phyloP scores from a whole-genome alignment of 2,113 vertebrate species.

The Muscicapa adusta region DNA sequence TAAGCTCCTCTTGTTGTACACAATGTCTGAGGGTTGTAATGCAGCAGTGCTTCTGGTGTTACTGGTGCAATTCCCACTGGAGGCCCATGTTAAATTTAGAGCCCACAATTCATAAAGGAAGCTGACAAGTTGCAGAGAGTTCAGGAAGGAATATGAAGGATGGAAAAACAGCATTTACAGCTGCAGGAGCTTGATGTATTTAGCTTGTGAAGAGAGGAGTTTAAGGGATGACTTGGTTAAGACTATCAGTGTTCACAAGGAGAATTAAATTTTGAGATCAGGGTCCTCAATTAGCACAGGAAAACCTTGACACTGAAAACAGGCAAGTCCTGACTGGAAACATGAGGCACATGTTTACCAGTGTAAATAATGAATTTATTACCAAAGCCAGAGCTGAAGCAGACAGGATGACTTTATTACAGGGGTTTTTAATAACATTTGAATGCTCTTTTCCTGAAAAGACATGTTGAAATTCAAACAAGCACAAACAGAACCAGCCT shows the following conservation, averaged over 20 bases:
- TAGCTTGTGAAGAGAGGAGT: not conserved
- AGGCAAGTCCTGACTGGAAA: not conserved
- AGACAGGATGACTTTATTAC: not conserved
- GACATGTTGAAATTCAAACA: not conserved
- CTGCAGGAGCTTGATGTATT: not conserved
- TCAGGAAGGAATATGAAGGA: not conserved
- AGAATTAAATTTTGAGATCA: not conserved
- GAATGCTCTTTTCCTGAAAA: not conserved
- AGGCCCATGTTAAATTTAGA: not conserved
- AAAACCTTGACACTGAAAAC: not conserved
- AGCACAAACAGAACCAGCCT: not conserved
- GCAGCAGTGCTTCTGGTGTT: not conserved
- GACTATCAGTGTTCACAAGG: not conserved
- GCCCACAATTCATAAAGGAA: not conserved
- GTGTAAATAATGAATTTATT: not conserved
- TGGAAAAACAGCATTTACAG: not conserved
- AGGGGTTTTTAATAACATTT: not conserved
- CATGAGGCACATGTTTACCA: not conserved
- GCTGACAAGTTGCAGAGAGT: not conserved
- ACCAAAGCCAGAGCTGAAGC: not conserved
- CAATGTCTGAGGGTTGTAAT: not conserved
- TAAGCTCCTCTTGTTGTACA: not conserved
- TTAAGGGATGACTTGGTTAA: not conserved
- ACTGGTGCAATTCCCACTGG: not conserved
- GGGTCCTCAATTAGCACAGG: not conserved